Conservation (phyloP, 1,140 invertebrate species). For the Megalonaias nervosa region DNA sequence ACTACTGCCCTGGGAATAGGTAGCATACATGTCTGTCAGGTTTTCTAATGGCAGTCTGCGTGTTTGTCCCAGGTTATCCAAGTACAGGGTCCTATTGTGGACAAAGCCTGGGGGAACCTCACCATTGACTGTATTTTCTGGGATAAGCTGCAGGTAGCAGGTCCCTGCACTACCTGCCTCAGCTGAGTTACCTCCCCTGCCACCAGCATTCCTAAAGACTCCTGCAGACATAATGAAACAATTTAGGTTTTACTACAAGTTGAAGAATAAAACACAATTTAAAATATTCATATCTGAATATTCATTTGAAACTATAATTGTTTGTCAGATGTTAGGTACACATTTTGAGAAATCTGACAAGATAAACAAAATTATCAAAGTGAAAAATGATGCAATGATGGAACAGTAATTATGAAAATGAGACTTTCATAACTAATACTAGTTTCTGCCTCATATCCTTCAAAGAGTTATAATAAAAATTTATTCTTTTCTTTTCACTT, state of each 20-base stretch:
- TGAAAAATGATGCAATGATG: too few species aligned
- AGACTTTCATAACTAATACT: too few species aligned
- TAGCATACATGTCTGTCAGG: constrained; percentile 41
- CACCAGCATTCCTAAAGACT: constrained; percentile 48
- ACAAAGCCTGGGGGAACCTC: constrained; percentile 16
- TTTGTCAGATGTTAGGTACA: too few species aligned
- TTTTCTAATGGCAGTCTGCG: constrained; percentile 40
- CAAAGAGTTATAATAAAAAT: too few species aligned
- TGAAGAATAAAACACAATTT: too few species aligned
- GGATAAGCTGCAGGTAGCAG: constrained; percentile 55
- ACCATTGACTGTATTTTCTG: constrained; percentile 16
- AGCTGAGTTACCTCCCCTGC: constrained; percentile 37
- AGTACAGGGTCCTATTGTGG: constrained; percentile 51
- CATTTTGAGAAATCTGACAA: too few species aligned
- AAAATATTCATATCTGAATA: too few species aligned
- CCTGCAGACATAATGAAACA: constrained; percentile 34
- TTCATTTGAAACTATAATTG: too few species aligned
- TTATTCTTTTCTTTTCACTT: too few species aligned
- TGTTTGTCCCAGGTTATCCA: constrained; percentile 44
- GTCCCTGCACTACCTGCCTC: constrained; percentile 60
- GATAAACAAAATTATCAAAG: too few species aligned
- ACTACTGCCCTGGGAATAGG: constrained; percentile 37
- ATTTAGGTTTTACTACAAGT: not conserved
- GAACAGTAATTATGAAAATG: too few species aligned
- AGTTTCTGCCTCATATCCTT: too few species aligned